Evolutionary conservation across 2,797 vertebrate genomes (phyloP), one percentile per base, ranked within the genome.

Genomic region (Heteromormyrus szaboi): DNA sequence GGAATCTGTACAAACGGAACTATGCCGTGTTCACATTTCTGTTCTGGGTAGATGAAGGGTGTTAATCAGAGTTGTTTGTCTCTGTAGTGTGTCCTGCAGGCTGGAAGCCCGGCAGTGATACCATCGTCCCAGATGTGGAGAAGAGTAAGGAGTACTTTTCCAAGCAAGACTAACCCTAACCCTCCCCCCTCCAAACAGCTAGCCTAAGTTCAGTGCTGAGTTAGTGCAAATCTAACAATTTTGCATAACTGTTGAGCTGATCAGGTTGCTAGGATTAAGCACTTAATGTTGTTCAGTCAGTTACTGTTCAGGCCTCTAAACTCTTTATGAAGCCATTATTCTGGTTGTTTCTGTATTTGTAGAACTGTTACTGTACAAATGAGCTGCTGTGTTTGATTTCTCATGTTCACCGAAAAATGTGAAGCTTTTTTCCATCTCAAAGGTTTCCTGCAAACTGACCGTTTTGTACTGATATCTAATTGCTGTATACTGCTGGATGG

Each of bases 111-210:
- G 98, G 97, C 1, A 96, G 95, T 0, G 96, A 97, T 92, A 99
- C 97, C 1, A 99, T 99, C 89, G 88, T 97, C 89, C 98, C 98
- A 0, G 96, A 96, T 0, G 96, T 98, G 11, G 91, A 97, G n/a
- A 96, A 97, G 92, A 98, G 97, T 95, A 98, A 98, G 93, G 94
- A 92, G 0, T 98, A 94, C 91, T 98, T 99, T 92, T 95, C 97
- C 88, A 98, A 98, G 92, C 97, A 97, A 93, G 44, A 85, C 12
- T 89, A 59, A 85, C 19, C 44, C 25, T 25, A 25, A 17, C 25
- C 7, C 17, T 46, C 3, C 11, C 19, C 62, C 50, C 12, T 12
- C 44, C 17, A 1, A 22, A n/a, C 11, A n/a, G 19, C 29, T 46
- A 37, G 7, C 44, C 79, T 6, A 68, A 29, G 11, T 48, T 29